phyloP scores from a whole-genome alignment of 2,797 vertebrate genomes.

The Capromys pilorides region DNA sequence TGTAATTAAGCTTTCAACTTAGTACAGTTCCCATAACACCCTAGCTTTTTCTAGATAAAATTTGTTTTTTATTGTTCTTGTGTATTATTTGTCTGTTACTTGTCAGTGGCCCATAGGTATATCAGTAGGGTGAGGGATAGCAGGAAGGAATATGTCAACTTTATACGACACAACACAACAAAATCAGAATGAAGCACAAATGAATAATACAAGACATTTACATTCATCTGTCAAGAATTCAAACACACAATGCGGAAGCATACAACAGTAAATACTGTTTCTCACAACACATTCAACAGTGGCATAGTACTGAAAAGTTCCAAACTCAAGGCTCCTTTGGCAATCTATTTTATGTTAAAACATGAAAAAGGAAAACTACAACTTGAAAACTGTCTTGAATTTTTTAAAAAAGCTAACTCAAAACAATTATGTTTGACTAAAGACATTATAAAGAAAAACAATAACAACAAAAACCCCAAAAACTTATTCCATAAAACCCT shows the following conservation, averaged over 20 bases:
- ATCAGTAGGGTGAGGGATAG: too few relatives aligned
- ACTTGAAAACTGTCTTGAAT: neutral
- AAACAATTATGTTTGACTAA: neutral
- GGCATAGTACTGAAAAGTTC: neutral
- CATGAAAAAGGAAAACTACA: neutral
- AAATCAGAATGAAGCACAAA: neutral
- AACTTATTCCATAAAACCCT: neutral
- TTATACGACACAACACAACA: neutral
- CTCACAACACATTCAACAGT: neutral
- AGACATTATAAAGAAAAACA: neutral
- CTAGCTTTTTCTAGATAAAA: too few relatives aligned
- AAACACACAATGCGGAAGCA: neutral
- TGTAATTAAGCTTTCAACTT: too few relatives aligned
- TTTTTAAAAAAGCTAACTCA: neutral
- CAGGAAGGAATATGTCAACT: too few relatives aligned
- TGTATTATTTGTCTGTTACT: too few relatives aligned
- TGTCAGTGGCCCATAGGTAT: too few relatives aligned
- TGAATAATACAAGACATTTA: neutral
- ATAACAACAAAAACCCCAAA: neutral
- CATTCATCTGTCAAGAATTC: neutral
- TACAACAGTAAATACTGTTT: accelerated
- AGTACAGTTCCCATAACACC: too few relatives aligned
- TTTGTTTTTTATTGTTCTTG: too few relatives aligned
- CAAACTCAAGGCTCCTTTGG: neutral
- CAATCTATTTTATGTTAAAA: neutral